Evolutionary conservation across 2,797 vertebrate genomes (phyloP).

Genomic region (Tadarida brasiliensis): DNA sequence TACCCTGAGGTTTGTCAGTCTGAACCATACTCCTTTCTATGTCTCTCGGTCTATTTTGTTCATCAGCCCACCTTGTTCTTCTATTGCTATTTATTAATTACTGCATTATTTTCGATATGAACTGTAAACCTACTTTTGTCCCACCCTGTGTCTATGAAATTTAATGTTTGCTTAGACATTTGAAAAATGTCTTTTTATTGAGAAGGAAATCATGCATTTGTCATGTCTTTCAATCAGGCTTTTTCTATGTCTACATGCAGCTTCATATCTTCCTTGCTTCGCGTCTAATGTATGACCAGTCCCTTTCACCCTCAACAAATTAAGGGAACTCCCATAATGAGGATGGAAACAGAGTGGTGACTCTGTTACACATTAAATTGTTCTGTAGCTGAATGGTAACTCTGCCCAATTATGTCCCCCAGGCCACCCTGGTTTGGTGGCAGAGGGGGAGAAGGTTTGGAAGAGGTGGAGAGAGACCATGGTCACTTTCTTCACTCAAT

Average conservation of each 20-base stretch:
- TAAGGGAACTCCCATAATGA: neutral
- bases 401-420: neutral
- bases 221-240: neutral
- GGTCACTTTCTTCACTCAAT: neutral
- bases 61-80: no score
- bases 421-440: neutral
- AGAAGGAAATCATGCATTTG: neutral
- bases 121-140: neutral
- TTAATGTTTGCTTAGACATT: neutral
- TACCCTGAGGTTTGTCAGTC: no score
- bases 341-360: neutral
- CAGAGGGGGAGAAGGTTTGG: neutral
- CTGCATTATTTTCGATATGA: rapidly evolving
- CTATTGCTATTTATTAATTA: no score
- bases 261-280: neutral
- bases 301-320: neutral
- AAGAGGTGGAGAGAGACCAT: neutral
- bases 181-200: neutral
- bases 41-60: no score
- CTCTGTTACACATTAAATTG: neutral
- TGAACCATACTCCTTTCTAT: no score
- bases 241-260: neutral
- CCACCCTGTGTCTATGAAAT: neutral
- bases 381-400: neutral
- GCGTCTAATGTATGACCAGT: neutral